These are phyloP conservation scores for Steinernema hermaphroditum DNA, from an alignment of 2,888 invertebrate species.

Conservation along the genomic window DNA sequence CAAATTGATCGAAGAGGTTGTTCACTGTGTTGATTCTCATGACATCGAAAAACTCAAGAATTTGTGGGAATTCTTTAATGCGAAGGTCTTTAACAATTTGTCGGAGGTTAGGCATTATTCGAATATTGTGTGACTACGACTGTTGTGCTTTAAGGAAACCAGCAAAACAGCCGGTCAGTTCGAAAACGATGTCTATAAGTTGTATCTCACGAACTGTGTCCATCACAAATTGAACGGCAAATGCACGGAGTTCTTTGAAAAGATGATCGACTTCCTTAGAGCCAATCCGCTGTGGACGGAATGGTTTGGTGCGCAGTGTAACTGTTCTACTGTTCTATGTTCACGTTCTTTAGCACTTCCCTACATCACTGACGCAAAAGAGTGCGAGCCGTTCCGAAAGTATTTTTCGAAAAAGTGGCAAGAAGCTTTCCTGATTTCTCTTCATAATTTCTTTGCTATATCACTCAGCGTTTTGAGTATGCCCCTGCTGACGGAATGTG, in stretches of 20 bases:
- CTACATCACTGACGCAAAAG: conserved; percentile 86
- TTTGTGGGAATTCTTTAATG: conserved; percentile 55
- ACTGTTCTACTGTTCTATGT: conserved; percentile 13
- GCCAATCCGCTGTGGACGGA: conserved; percentile 59
- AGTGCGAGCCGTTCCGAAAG: conserved; percentile 81
- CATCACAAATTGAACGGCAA: conserved; percentile 79
- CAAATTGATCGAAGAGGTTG: conserved; percentile 54
- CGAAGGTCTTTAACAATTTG: conserved; percentile 50
- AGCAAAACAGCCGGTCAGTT: conserved; percentile 71
- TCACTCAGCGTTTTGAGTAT: conserved; percentile 73
- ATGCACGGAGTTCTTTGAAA: conserved; percentile 55
- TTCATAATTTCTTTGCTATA: conserved; percentile 89
- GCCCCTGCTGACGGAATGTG: conserved; percentile 44
- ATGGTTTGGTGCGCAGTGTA: conserved; percentile 54
- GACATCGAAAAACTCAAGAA: conserved; percentile 49
- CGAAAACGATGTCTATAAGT: conserved; percentile 82
- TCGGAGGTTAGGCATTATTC: conserved; percentile 43
- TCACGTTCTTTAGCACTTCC: conserved; percentile 79
- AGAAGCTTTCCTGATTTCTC: conserved; percentile 84
- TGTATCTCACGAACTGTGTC: conserved; percentile 84
- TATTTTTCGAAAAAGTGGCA: conserved; percentile 93
- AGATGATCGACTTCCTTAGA: conserved; percentile 47
- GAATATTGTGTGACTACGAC: not conserved
- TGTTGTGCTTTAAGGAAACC: conserved; percentile 43
- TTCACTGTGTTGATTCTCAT: conserved; percentile 51